A percentile compares a stretch with the other conserved stretches of the same genome.
Evolutionary conservation across 2,888 invertebrate genomes (phyloP).

Genomic region (Cantharis flavilabris): DNA sequence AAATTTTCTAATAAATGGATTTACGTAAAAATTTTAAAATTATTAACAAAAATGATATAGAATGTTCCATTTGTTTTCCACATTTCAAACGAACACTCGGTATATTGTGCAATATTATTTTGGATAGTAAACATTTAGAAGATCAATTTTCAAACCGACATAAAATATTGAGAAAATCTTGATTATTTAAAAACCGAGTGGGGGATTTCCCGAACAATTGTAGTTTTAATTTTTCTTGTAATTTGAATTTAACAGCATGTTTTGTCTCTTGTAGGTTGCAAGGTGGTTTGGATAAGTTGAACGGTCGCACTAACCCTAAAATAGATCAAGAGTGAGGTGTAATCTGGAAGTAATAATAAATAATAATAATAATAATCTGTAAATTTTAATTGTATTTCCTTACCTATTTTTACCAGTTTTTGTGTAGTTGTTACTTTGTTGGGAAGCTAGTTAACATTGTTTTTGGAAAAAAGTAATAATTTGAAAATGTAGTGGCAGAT

Average conservation of each 20-base stretch:
- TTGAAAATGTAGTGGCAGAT: not conserved
- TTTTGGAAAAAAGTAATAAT: not conserved
- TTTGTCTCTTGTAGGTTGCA: constrained; percentile 43
- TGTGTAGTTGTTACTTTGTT: not conserved
- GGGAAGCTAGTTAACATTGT: not conserved
- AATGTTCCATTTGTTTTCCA: too few species aligned
- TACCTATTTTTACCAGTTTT: not conserved
- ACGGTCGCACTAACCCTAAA: constrained; percentile 49
- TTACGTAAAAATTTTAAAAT: too few species aligned
- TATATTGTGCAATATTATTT: too few species aligned
- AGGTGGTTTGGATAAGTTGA: constrained; percentile 51
- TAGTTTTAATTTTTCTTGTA: not conserved
- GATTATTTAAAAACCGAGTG: too few species aligned
- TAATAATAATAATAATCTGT: not conserved
- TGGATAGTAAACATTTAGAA: too few species aligned
- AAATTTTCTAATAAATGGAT: too few species aligned
- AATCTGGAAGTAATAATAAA: not conserved
- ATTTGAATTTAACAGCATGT: not conserved
- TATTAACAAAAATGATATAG: too few species aligned
- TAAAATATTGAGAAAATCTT: too few species aligned
- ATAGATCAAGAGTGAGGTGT: constrained; percentile 30
- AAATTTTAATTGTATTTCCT: not conserved
- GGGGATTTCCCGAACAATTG: not conserved
- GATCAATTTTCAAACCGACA: too few species aligned
- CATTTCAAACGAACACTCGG: too few species aligned